These are phyloP conservation scores for Chironomus tepperi DNA, from an alignment of 1,140 invertebrate genomes.

Conservation along the genomic window DNA sequence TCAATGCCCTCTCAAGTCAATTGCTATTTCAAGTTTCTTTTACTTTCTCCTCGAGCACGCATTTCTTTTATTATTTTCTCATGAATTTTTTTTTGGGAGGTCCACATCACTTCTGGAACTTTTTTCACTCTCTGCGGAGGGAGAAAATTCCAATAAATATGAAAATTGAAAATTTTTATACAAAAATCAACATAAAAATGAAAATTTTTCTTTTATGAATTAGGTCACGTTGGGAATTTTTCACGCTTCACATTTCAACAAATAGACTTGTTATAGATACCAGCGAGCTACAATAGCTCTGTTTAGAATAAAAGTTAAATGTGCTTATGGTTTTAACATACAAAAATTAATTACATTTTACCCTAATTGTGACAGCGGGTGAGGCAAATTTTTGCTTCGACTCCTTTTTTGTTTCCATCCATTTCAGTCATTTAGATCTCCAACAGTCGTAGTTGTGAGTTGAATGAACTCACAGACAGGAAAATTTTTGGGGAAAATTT, in stretches of 20 bases:
- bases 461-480: slow-evolving; percentile 18
- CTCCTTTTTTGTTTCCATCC: background rate
- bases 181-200: background rate
- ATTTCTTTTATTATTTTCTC: background rate
- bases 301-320: background rate
- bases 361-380: background rate
- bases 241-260: background rate
- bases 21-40: slow-evolving; percentile 14
- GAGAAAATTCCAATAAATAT: too few species aligned
- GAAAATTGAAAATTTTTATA: background rate
- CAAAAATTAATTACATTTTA: background rate
- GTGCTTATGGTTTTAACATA: background rate
- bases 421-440: slow-evolving; percentile 18
- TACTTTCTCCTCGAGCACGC: background rate
- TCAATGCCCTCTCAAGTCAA: slow-evolving; percentile 11
- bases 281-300: background rate
- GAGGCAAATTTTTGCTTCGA: background rate
- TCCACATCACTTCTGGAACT: background rate
- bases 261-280: too few species aligned
- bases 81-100: background rate
- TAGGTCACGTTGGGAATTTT: background rate
- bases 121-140: too few species aligned
- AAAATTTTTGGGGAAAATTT: background rate
- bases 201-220: background rate
- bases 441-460: background rate